Conservation (phyloP, 2,888 invertebrate genomes). For the Drosophila anceps region DNA sequence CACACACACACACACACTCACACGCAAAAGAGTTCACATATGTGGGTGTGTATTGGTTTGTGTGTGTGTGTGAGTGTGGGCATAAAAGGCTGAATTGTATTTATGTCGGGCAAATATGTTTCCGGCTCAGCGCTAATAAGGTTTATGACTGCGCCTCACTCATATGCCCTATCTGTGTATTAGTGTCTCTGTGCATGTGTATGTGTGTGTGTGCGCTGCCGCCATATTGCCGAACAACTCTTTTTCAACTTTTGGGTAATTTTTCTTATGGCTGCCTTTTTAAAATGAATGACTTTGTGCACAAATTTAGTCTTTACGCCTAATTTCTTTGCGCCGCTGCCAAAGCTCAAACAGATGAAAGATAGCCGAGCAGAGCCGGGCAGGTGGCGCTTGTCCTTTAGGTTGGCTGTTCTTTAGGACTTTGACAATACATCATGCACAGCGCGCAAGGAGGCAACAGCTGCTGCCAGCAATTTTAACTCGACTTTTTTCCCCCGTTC, state of each 20-base stretch:
- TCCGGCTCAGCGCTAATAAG: slow-evolving; percentile 78
- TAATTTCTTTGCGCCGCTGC: slow-evolving; percentile 66
- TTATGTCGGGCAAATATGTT: slow-evolving; percentile 80
- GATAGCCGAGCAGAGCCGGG: not conserved
- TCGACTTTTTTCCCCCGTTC: slow-evolving; percentile 29
- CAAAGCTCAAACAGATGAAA: slow-evolving; percentile 25
- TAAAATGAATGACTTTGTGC: slow-evolving; percentile 74
- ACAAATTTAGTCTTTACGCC: slow-evolving; percentile 78
- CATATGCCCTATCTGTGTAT: slow-evolving; percentile 22
- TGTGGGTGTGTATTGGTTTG: slow-evolving; percentile 13
- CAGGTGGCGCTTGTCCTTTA: slow-evolving; percentile 3
- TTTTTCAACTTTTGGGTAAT: slow-evolving; percentile 67
- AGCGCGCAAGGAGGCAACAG: slow-evolving; percentile 69
- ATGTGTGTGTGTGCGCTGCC: slow-evolving; percentile 35
- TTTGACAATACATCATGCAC: slow-evolving; percentile 75
- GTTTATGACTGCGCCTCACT: slow-evolving; percentile 68
- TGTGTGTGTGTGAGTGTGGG: slow-evolving; percentile 29
- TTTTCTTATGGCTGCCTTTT: slow-evolving; percentile 72
- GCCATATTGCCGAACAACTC: slow-evolving; percentile 75
- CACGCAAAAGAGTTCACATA: slow-evolving; percentile 1
- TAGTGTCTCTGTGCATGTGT: not conserved
- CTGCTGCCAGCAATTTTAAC: slow-evolving; percentile 73
- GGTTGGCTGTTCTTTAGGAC: slow-evolving; percentile 21
- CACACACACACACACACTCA: slow-evolving; percentile 3
- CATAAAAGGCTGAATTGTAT: slow-evolving; percentile 71